Conservation (phyloP, 2,797 vertebrate species). For the Strix occidentalis region DNA sequence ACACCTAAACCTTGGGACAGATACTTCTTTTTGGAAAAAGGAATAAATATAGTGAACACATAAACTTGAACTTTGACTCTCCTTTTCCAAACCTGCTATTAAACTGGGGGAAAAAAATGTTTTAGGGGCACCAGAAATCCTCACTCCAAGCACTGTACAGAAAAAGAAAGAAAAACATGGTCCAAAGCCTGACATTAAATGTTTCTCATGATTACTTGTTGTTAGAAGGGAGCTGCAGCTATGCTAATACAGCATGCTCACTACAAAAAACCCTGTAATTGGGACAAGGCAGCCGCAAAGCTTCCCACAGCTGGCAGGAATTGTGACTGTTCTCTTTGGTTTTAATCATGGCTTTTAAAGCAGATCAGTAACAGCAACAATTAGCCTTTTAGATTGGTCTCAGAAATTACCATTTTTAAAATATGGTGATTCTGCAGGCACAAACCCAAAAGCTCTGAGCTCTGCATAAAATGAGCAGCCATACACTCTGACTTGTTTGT, state of each 20-base stretch:
- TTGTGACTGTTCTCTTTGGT: conserved; percentile 19
- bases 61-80: not conserved
- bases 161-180: not conserved
- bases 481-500: not conserved
- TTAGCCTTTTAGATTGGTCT: conserved; percentile 57
- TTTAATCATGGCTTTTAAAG: conserved; percentile 62
- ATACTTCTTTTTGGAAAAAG: not conserved
- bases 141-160: not conserved
- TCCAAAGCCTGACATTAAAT: conserved; percentile 29
- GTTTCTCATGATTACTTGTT: conserved; percentile 23
- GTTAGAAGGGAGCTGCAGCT: conserved; percentile 41
- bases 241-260: conserved; percentile 28
- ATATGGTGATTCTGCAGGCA: conserved; percentile 44
- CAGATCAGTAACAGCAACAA: conserved; percentile 60
- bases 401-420: conserved; percentile 55
- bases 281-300: conserved; percentile 52
- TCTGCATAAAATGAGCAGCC: conserved; percentile 29
- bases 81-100: not conserved
- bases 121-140: not conserved
- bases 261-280: conserved; percentile 60
- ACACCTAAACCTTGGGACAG: not conserved
- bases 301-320: conserved; percentile 57
- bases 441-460: conserved; percentile 24
- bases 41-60: not conserved
- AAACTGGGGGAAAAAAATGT: not conserved